Evolutionary conservation across 2,797 vertebrate genomes (phyloP), one percentile per base, ranked within the genome.

Genomic region (Clangula hyemalis): DNA sequence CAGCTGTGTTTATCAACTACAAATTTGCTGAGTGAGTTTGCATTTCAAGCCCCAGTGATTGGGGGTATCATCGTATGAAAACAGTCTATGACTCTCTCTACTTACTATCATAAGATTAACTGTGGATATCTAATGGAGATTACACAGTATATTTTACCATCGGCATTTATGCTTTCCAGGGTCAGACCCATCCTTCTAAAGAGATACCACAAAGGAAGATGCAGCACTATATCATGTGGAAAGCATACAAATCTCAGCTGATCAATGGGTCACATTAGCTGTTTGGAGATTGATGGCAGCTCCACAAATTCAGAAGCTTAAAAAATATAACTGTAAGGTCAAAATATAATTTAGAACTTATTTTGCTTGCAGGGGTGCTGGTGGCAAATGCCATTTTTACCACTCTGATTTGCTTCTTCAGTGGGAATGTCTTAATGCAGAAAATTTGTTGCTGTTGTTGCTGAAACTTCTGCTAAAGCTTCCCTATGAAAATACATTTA

Each of bases 241-340:
- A 94, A 79, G 68, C 78, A 71, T 85, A 90, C 57, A 93, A 93
- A 94, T 94, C 57, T 58, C 58, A 60, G 54, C 68, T 95, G 90
- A 85, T 96, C 89, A 89, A 9, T 77, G 68, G 57, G 43, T 68
- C 53, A 45, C 64, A 76, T 77, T 86, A 97, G 62, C 34, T 64
- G 3, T 90, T 90, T 81, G 39, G 68, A 91, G 83, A 83, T 19
- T 68, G 74, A 85, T 78, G 51, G 53, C 18, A 93, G n/a, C 32
- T 87, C 38, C 49, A 91, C 47, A 53, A 89, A 71, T 74, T 90
- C 70, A 89, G 77, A 87, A 88, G 61, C 38, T 90, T 95, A 77
- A 65, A 38, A 85, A 87, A 51, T 82, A 60, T 65, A 79, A 60
- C 43, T 30, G 58, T 82, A 81, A 92, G 53, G 36, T 36, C 66